These are phyloP conservation scores for Caenorhabditis panamensis DNA, from an alignment of 2,888 invertebrate species.

Conservation along the genomic window DNA sequence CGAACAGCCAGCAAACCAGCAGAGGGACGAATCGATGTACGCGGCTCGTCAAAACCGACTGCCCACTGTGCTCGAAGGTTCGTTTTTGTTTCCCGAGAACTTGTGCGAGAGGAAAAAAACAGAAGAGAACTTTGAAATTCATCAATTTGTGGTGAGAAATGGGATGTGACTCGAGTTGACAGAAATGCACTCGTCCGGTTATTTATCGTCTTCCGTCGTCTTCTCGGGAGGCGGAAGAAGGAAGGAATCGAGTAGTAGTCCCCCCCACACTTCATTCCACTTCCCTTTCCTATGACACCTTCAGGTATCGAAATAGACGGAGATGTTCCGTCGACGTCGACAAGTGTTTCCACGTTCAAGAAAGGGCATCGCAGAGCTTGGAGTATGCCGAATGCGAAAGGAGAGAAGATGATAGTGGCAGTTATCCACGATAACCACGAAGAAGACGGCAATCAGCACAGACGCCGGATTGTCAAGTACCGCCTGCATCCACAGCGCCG, in stretches of 20 bases:
- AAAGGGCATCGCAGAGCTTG: constrained; percentile 80
- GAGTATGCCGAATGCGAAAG: constrained; percentile 80
- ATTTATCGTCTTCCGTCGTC: constrained; percentile 21
- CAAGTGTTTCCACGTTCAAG: constrained; percentile 55
- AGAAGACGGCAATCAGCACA: constrained; percentile 72
- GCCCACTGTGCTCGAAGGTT: constrained; percentile 58
- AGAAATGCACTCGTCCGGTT: constrained; percentile 42
- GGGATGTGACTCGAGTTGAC: constrained; percentile 31
- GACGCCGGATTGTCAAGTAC: constrained; percentile 74
- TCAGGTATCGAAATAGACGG: constrained; percentile 40
- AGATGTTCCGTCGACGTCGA: constrained; percentile 52
- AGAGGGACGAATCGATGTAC: constrained; percentile 50
- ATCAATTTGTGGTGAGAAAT: constrained; percentile 27
- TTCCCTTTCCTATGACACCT: constrained; percentile 17
- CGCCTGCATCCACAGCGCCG: constrained; percentile 71
- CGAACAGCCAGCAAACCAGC: constrained; percentile 62
- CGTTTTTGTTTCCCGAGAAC: no score
- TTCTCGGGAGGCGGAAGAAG: background rate
- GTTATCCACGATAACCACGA: constrained; percentile 74
- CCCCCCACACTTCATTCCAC: no score
- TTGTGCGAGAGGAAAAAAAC: no score
- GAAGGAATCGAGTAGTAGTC: constrained; percentile 7
- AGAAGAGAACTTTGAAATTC: no score
- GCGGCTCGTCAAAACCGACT: constrained; percentile 22
- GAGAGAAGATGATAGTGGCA: constrained; percentile 76